Base-by-base conservation (phyloP, 1,140 invertebrate genomes). In the Teleogryllus occipitalis region DNA sequence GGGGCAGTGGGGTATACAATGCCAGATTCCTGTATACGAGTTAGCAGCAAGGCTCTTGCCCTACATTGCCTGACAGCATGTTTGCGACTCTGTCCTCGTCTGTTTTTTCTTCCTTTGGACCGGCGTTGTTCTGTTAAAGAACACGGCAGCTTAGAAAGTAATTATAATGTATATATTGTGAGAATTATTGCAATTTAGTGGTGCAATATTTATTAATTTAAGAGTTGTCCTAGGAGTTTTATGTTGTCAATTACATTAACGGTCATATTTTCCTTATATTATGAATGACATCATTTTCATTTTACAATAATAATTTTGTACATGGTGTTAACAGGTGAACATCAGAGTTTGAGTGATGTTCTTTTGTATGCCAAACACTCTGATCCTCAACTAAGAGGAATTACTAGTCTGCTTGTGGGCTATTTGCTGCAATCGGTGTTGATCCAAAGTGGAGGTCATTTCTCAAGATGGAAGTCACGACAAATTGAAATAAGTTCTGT, bases 31-130 rank as follows among this genome's bases (percentile, higher is more conserved):
- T 87, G 85, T 74, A 91, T 95, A 12, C 88, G 95, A 49, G 94
- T 97, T 18, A 96, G 95, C 80, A 91, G 96, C 0, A 96, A 97
- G 87, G 91, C 93, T 0, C 89, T 96, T 49, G 93, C 95, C 2
- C 83, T 97, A 7, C 91, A 89, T 49, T 96, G 94, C 85, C 83
- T 97, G 4, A 89, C 90, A 4, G 89, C 90, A 75, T 89, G 94
- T 48, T 84, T 96, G 47, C 88, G 88, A 47, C 83, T 96, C 48
- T 91, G 91, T 83, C 94, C 96, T 0, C 87, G 90, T 78, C 85
- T 92, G n/a, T 90, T 95, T 73, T 88, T 91, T 1, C 82, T 90
- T 72, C 89, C 89, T 81, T 84, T 95, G 48, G 89, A 90, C 81
- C 89, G 88, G 80, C 87, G 54, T 10, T 65, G 54, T 65, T 65